These are phyloP conservation scores for Caradrina kadenii DNA, from an alignment of 2,888 invertebrate species.

Conservation along the genomic window DNA sequence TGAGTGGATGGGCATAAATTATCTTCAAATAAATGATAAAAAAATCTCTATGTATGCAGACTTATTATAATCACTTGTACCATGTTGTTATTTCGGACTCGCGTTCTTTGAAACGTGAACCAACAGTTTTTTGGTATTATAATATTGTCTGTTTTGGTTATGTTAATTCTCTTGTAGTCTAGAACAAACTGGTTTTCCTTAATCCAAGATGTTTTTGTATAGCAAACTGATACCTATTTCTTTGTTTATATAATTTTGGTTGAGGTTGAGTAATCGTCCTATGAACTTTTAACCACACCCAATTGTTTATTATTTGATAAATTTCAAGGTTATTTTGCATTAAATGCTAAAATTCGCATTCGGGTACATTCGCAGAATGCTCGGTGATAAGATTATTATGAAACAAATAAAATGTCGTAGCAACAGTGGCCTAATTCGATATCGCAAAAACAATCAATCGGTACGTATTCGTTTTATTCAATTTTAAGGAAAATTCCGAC, in stretches of 20 bases:
- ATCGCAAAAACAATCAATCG: constrained; percentile 5
- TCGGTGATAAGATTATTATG: constrained; percentile 33
- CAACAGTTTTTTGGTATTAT: constrained; percentile 13
- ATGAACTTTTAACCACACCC: constrained; percentile 15
- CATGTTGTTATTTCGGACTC: constrained; percentile 5
- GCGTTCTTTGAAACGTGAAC: neutral
- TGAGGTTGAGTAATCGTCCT: constrained; percentile 1
- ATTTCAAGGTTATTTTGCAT: constrained; percentile 38
- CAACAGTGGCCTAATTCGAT: constrained; percentile 21
- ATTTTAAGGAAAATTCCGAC: neutral
- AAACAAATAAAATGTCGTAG: constrained; percentile 20
- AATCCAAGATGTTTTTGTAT: neutral
- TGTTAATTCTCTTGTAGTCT: constrained; percentile 24
- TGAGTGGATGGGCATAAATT: neutral
- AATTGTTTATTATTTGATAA: constrained; percentile 30
- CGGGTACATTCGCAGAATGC: constrained; percentile 8
- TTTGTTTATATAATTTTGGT: constrained; percentile 22
- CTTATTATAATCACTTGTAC: neutral
- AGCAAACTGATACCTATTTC: neutral
- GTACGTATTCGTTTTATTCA: neutral
- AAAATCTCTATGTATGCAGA: neutral
- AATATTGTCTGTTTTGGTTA: constrained; percentile 28
- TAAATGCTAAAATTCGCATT: constrained; percentile 19
- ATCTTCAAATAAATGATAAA: neutral
- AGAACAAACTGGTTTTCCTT: constrained; percentile 8